Evolutionary conservation across 2,888 invertebrate genomes (phyloP).

Genomic region (Leptinotarsa peninsularis): DNA sequence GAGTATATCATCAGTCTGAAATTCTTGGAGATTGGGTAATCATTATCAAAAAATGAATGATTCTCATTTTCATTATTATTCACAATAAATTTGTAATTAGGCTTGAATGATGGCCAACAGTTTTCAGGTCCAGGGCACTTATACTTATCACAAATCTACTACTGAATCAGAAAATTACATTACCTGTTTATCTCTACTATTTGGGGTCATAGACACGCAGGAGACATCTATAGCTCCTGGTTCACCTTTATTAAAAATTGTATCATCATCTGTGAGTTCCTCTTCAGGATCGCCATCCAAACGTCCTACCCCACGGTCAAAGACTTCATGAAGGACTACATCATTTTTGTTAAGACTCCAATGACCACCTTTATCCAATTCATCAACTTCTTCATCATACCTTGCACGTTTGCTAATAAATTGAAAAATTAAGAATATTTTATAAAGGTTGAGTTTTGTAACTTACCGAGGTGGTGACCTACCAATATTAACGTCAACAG

Average conservation of each 20-base stretch:
- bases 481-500: slow-evolving; percentile 56
- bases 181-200: slow-evolving; percentile 55
- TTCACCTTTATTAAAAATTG: slow-evolving; percentile 53
- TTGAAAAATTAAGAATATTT: slow-evolving; percentile 36
- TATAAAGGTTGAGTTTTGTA: slow-evolving; percentile 23
- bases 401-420: slow-evolving; percentile 61
- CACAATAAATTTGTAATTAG: no score
- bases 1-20: no score
- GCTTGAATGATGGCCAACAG: no score
- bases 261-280: slow-evolving; percentile 52
- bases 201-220: slow-evolving; percentile 55
- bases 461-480: slow-evolving; percentile 60
- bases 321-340: slow-evolving; percentile 67
- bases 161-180: background rate
- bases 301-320: slow-evolving; percentile 74
- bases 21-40: no score
- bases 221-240: slow-evolving; percentile 55
- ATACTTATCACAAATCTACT: no score
- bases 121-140: no score
- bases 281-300: slow-evolving; percentile 63
- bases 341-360: slow-evolving; percentile 61
- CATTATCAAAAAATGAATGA: no score
- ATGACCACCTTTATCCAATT: slow-evolving; percentile 42
- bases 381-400: slow-evolving; percentile 52
- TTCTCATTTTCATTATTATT: no score